phyloP scores from a whole-genome alignment of 2,888 invertebrate genomes.

The Malthinus seriepunctatus region DNA sequence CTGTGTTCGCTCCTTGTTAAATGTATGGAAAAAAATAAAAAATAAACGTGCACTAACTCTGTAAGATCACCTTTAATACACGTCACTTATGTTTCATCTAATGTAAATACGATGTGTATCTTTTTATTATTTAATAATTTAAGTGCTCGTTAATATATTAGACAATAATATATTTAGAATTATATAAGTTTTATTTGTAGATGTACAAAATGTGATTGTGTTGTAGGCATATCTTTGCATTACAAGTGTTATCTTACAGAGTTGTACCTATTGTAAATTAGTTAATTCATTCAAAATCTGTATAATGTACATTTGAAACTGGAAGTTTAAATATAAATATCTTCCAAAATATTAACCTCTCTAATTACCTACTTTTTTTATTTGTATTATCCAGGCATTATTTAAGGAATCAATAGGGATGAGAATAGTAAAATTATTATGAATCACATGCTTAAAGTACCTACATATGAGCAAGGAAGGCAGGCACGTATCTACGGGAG shows the following conservation, averaged over 20 bases:
- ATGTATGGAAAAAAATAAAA: constrained; percentile 35
- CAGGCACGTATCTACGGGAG: no score
- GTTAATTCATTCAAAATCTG: constrained; percentile 44
- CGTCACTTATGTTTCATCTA: constrained; percentile 23
- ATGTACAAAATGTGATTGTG: constrained; percentile 25
- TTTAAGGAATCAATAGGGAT: no score
- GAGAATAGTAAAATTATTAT: no score
- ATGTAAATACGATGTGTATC: constrained; percentile 49
- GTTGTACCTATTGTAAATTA: constrained; percentile 48
- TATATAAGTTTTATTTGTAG: constrained; percentile 39
- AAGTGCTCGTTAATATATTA: constrained; percentile 40
- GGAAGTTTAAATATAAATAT: constrained; percentile 56
- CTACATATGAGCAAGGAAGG: no score
- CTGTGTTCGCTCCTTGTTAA: constrained; percentile 49
- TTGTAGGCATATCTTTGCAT: constrained; percentile 14
- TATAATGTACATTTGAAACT: constrained; percentile 52
- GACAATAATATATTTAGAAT: constrained; percentile 42
- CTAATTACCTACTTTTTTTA: constrained; percentile 14
- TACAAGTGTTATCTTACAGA: constrained; percentile 37
- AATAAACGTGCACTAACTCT: constrained; percentile 48
- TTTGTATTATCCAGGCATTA: not conserved
- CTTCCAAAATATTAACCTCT: constrained; percentile 44
- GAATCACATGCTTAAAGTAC: no score
- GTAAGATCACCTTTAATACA: constrained; percentile 38
- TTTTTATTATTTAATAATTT: constrained; percentile 27